A percentile compares a stretch with the other conserved stretches of the same genome.
Conservation (phyloP, 2,888 invertebrate species). For the Caenorhabditis wallacei region DNA sequence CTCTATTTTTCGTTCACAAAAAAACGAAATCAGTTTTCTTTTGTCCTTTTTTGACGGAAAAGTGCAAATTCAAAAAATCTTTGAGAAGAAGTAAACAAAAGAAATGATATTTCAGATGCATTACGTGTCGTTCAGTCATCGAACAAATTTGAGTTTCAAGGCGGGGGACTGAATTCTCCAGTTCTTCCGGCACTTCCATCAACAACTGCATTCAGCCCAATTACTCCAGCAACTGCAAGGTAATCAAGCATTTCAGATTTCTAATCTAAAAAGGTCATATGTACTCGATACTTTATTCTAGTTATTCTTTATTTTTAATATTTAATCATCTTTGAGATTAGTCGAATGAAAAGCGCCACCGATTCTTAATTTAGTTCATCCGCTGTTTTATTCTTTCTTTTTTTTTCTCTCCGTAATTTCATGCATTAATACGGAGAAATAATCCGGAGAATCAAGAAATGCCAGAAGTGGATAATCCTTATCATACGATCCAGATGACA, state of each 20-base stretch:
- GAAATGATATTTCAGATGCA: conserved; percentile 62
- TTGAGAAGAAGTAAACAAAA: conserved; percentile 5
- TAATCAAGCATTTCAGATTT: not conserved
- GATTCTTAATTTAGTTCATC: conserved; percentile 45
- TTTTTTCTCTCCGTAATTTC: conserved; percentile 30
- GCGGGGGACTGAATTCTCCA: conserved; percentile 40
- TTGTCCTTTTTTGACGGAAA: conserved; percentile 9
- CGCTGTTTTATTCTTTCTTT: conserved; percentile 18
- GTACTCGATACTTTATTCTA: conserved; percentile 32
- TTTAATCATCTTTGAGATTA: conserved; percentile 38
- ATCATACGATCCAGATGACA: conserved; percentile 52
- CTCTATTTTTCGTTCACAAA: not conserved
- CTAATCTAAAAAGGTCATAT: conserved; percentile 3
- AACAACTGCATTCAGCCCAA: conserved; percentile 40
- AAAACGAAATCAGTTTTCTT: conserved; percentile 43
- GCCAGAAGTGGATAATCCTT: conserved; percentile 44
- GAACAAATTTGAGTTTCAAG: conserved; percentile 62
- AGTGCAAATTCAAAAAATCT: conserved; percentile 8
- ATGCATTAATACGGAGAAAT: conserved; percentile 38
- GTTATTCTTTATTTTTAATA: not conserved
- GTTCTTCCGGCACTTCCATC: conserved; percentile 28
- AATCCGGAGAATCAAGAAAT: conserved; percentile 37
- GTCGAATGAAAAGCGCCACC: conserved; percentile 5
- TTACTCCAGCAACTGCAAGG: conserved; percentile 57
- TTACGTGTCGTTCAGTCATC: conserved; percentile 58